phyloP scores from a whole-genome alignment of 2,797 vertebrate species.

The Sebastiscus tertius region DNA sequence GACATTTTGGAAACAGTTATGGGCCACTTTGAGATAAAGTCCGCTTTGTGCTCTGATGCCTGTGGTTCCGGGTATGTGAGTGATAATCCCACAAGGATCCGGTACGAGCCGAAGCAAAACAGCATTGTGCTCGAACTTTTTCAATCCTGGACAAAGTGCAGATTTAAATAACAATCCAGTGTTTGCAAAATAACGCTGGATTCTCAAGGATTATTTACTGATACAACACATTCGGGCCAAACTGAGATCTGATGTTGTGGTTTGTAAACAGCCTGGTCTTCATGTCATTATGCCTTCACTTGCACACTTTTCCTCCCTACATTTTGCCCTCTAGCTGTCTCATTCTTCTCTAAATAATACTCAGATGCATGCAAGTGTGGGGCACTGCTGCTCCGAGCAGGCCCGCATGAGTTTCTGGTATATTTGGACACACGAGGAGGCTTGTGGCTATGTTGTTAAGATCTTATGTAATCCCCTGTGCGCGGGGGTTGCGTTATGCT shows the following conservation, averaged over 20 bases:
- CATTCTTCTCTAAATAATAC: slow-evolving; percentile 17
- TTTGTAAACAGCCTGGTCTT: neutral
- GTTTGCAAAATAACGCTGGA: neutral
- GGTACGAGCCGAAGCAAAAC: slow-evolving; percentile 24
- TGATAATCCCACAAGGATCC: slow-evolving; percentile 34
- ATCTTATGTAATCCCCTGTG: slow-evolving; percentile 59
- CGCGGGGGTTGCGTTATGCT: slow-evolving; percentile 21
- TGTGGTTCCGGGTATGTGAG: slow-evolving; percentile 29
- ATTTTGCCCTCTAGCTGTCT: neutral
- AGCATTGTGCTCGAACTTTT: neutral
- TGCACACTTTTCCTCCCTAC: neutral
- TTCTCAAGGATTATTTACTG: neutral
- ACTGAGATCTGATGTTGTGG: neutral
- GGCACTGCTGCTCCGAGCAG: neutral
- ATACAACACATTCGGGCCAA: no score
- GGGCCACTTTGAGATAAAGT: slow-evolving; percentile 22
- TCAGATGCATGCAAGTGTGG: neutral
- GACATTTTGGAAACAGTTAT: neutral
- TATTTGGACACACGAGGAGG: slow-evolving; percentile 52
- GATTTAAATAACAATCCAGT: neutral
- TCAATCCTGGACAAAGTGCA: slow-evolving; percentile 24
- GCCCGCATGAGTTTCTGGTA: neutral
- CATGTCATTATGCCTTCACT: neutral
- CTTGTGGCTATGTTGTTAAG: slow-evolving; percentile 54
- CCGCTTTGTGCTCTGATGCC: slow-evolving; percentile 30